A percentile compares a stretch with the other conserved stretches of the same genome.
Conservation (phyloP, 2,113 vertebrate species). For the Pseudolaguvia tuberculata region DNA sequence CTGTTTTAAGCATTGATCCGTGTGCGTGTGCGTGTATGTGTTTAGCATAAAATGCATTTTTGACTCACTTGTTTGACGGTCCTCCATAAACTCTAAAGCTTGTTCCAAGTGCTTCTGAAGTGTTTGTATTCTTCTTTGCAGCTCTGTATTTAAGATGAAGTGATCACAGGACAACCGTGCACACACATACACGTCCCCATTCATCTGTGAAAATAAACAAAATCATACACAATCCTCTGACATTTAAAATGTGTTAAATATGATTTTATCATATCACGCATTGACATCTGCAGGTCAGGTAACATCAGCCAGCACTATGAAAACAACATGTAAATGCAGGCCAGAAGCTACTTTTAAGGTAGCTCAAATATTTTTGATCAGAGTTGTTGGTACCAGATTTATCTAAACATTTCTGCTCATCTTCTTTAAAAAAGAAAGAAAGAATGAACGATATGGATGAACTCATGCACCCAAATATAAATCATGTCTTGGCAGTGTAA, state of each 20-base stretch:
- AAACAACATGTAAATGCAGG: not conserved
- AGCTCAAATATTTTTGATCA: not conserved
- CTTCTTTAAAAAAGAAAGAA: not conserved
- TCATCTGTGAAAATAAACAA: conserved; percentile 34
- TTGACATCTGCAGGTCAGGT: not conserved
- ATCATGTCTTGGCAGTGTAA: too few species aligned
- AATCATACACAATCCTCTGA: not conserved
- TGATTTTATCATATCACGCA: not conserved
- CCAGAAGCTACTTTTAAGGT: not conserved
- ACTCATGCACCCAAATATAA: too few species aligned
- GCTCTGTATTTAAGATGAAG: conserved; percentile 44
- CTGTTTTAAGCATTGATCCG: too few species aligned
- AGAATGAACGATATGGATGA: too few species aligned
- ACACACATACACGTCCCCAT: conserved; percentile 49
- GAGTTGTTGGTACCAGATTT: not conserved
- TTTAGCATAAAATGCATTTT: not conserved
- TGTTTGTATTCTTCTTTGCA: conserved; percentile 54
- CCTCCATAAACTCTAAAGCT: conserved; percentile 61
- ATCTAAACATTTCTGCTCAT: not conserved
- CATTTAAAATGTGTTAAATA: not conserved
- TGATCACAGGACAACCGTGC: conserved; percentile 49
- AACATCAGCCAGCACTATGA: not conserved
- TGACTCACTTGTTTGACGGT: conserved; percentile 56
- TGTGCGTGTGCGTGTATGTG: too few species aligned
- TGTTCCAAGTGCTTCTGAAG: conserved; percentile 49